Evolutionary conservation across 2,888 invertebrate species (phyloP).

Genomic region (Anticlea derivata): DNA sequence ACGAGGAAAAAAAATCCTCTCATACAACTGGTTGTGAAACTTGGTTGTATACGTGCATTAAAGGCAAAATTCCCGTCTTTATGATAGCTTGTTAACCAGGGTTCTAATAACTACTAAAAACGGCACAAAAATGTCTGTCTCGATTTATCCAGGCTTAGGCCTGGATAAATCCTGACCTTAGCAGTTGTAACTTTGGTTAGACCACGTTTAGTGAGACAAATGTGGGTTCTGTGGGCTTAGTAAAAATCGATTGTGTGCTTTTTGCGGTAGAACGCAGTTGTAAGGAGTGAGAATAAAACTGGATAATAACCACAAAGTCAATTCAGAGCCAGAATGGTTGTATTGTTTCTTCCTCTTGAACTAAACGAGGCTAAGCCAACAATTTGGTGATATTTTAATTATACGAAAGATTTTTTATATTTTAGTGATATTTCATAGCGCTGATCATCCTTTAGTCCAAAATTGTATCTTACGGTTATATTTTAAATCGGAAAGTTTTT

Average conservation of each 20-base stretch:
- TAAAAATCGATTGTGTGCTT: slow-evolving; percentile 45
- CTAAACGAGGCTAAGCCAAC: slow-evolving; percentile 27
- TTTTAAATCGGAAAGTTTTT: no score
- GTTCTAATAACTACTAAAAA: no score
- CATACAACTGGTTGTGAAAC: no score
- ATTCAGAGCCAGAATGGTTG: slow-evolving; percentile 17
- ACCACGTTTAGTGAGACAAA: no score
- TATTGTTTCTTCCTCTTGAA: slow-evolving; percentile 18
- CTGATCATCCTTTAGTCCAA: slow-evolving; percentile 20
- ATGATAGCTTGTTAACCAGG: no score
- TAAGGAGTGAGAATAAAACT: slow-evolving; percentile 22
- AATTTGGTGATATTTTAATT: slow-evolving; percentile 20
- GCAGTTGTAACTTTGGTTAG: no score
- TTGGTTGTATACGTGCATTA: no score
- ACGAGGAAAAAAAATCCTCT: no score
- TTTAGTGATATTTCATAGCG: slow-evolving; percentile 11
- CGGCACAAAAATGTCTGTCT: no score
- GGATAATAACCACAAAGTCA: slow-evolving; percentile 22
- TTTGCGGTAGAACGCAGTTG: slow-evolving; percentile 34
- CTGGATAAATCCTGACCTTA: no score
- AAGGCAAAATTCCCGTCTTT: no score
- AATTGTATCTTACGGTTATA: background rate
- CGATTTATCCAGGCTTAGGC: no score
- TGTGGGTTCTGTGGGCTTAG: background rate
- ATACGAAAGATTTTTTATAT: slow-evolving; percentile 8